phyloP scores from a whole-genome alignment of 23 tunicate genomes.

The Phallusia fumigata region DNA sequence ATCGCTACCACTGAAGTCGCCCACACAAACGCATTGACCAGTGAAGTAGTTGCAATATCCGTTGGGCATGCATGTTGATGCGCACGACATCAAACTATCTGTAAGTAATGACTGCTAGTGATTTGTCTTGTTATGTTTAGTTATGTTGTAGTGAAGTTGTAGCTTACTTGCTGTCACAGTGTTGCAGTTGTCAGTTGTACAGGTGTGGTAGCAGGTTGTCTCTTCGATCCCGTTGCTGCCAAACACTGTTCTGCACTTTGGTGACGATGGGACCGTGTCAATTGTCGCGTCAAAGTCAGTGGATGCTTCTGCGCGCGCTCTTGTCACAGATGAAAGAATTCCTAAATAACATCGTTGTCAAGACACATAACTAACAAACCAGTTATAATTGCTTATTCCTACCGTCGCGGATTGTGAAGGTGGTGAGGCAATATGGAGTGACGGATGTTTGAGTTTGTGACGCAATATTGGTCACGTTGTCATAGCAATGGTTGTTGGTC shows the following conservation, averaged over 20 bases:
- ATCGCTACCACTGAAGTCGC: slow-evolving; percentile 22
- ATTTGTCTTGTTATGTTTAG: not conserved
- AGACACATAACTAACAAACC: too few relatives aligned
- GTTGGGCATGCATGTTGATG: slow-evolving; percentile 3
- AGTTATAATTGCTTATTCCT: not conserved
- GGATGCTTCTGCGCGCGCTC: not conserved
- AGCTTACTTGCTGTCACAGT: slow-evolving; percentile 17
- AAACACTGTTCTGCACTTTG: not conserved
- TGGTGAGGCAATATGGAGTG: not conserved
- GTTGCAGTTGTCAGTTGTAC: slow-evolving; percentile 18
- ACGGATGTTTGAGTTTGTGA: not conserved
- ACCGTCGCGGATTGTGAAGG: not conserved
- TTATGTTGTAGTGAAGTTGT: not conserved
- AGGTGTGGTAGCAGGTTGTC: slow-evolving; percentile 17
- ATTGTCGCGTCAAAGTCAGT: not conserved
- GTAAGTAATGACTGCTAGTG: not conserved
- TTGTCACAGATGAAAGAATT: not conserved
- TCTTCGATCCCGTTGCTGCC: not conserved
- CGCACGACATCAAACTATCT: slow-evolving; percentile 14
- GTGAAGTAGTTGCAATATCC: slow-evolving; percentile 31
- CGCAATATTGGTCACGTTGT: not conserved
- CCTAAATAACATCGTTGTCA: not conserved
- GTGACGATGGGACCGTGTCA: not conserved
- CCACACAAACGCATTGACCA: slow-evolving; percentile 18
- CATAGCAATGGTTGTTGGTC: slow-evolving; percentile 2